Conservation (phyloP, 2,797 vertebrate species). For the Helarctos malayanus region DNA sequence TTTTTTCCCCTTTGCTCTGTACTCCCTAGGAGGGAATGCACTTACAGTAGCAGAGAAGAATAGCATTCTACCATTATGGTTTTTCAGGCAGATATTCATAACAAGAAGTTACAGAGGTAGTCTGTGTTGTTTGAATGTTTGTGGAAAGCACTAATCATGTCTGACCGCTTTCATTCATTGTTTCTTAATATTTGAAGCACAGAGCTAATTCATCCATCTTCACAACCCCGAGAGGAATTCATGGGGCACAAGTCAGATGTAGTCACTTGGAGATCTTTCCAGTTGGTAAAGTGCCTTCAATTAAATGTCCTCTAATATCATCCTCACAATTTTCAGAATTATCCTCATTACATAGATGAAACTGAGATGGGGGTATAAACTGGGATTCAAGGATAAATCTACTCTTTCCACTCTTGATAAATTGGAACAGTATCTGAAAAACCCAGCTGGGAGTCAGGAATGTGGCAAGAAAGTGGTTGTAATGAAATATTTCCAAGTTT, state of each 20-base stretch:
- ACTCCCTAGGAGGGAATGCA: neutral
- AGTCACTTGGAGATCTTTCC: no score
- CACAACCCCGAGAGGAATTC: neutral
- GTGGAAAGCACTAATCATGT: neutral
- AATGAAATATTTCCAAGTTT: neutral
- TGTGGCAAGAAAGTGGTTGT: neutral
- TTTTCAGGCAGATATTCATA: neutral
- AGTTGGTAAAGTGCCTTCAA: neutral
- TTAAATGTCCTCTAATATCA: neutral
- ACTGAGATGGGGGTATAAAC: neutral
- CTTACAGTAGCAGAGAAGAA: neutral
- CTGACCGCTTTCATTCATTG: neutral
- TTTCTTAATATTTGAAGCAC: slow-evolving; percentile 32
- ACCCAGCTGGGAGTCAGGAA: neutral
- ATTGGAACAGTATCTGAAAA: neutral
- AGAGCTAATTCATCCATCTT: neutral
- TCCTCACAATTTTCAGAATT: neutral
- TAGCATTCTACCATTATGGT: neutral
- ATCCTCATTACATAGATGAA: neutral
- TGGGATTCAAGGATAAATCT: neutral
- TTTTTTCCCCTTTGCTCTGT: neutral
- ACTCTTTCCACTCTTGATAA: neutral
- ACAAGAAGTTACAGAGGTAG: neutral
- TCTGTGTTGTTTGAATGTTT: neutral
- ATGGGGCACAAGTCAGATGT: neutral